Evolutionary conservation across 1,140 invertebrate genomes (phyloP).

Genomic region (Drosophila navojoa): DNA sequence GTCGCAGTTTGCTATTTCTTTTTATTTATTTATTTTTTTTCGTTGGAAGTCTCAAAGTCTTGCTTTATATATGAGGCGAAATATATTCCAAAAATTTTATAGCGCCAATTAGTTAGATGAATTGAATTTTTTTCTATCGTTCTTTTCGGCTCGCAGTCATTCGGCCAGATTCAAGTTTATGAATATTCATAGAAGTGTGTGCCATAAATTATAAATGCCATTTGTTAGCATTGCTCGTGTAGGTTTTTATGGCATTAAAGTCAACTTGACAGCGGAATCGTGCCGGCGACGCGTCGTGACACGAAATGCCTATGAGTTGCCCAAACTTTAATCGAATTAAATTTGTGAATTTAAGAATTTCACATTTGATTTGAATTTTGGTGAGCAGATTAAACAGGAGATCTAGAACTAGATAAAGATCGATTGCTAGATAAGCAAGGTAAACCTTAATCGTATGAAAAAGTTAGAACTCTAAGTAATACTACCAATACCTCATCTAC

Average conservation of each 20-base stretch:
- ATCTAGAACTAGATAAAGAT: too few species aligned
- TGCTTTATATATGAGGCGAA: slow-evolving; percentile 1
- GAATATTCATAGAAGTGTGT: slow-evolving; percentile 82
- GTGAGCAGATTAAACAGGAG: too few species aligned
- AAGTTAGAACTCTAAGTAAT: too few species aligned
- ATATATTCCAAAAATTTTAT: slow-evolving; percentile 67
- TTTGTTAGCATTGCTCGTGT: slow-evolving; percentile 70
- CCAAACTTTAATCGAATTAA: too few species aligned
- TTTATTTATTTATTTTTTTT: too few species aligned
- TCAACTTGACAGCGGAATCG: background rate
- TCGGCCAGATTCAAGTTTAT: slow-evolving; percentile 75
- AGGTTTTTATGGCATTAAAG: slow-evolving; percentile 27
- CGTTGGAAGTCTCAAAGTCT: too few species aligned
- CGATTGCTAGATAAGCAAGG: too few species aligned
- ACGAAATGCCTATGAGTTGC: background rate
- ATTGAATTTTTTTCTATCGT: slow-evolving; percentile 59
- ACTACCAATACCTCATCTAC: too few species aligned
- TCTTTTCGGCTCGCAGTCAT: slow-evolving; percentile 10
- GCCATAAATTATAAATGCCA: slow-evolving; percentile 79
- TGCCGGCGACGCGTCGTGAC: background rate
- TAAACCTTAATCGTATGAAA: too few species aligned
- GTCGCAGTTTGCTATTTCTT: too few species aligned
- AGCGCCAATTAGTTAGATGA: slow-evolving; percentile 79
- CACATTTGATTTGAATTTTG: too few species aligned
- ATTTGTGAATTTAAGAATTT: too few species aligned